These are phyloP conservation scores for Mayetiola destructor DNA, from an alignment of 2,888 invertebrate genomes.

Conservation along the genomic window DNA sequence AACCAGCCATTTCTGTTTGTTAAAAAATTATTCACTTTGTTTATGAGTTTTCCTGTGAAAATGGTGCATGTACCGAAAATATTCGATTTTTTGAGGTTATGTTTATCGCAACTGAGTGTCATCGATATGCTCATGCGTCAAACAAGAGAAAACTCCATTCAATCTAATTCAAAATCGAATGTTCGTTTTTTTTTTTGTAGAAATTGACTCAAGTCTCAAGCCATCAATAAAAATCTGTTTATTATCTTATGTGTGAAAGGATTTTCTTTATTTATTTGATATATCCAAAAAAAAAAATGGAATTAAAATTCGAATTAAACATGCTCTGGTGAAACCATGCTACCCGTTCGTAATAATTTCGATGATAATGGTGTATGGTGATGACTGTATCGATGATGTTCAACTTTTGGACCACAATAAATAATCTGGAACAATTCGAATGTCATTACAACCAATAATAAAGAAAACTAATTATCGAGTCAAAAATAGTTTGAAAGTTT, in stretches of 20 bases:
- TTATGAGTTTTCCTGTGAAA: neutral
- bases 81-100: neutral
- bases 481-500: too few species aligned
- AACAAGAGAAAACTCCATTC: neutral
- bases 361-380: constrained; percentile 9
- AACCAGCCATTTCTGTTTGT: constrained; percentile 44
- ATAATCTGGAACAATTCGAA: neutral
- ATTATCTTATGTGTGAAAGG: neutral
- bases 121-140: too few species aligned
- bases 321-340: constrained; percentile 4
- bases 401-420: constrained; percentile 9
- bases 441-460: too few species aligned
- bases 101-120: neutral
- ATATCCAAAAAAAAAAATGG: neutral
- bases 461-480: too few species aligned
- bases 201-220: neutral
- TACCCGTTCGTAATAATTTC: constrained; percentile 10
- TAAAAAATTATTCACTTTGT: neutral
- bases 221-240: neutral
- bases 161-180: neutral
- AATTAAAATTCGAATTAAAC: neutral
- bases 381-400: neutral
- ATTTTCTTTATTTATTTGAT: neutral
- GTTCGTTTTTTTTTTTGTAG: neutral
- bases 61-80: neutral